phyloP scores from a whole-genome alignment of 2,797 vertebrate species.

The Eutrigla gurnardus region DNA sequence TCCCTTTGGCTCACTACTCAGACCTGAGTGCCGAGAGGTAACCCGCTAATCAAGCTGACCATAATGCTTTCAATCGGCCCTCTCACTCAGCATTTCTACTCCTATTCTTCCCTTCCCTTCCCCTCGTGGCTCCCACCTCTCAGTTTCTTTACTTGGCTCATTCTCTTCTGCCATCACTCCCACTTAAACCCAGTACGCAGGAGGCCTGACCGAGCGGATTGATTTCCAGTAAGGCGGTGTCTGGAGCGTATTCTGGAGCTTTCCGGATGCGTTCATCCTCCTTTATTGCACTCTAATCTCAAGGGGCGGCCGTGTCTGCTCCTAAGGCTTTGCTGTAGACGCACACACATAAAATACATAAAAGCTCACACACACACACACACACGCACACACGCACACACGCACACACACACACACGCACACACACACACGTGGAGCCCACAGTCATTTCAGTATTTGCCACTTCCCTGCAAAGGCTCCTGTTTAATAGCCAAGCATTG shows the following conservation, averaged over 20 bases:
- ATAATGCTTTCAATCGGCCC: constrained; percentile 64
- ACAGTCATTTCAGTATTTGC: constrained; percentile 50
- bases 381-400: constrained; percentile 31
- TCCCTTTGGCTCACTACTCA: constrained; percentile 44
- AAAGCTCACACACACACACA: constrained; percentile 37
- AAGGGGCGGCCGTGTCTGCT: constrained; percentile 67
- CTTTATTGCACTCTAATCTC: constrained; percentile 83
- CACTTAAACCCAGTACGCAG: constrained; percentile 73
- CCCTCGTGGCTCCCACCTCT: neutral
- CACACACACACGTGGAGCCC: constrained; percentile 35
- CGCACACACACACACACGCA: constrained; percentile 33
- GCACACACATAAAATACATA: constrained; percentile 48
- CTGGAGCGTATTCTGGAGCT: constrained; percentile 72
- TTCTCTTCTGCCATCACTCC: constrained; percentile 69
- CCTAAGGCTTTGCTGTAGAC: constrained; percentile 66
- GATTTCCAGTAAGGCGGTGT: constrained; percentile 82
- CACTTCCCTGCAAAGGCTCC: constrained; percentile 49
- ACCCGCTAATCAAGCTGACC: constrained; percentile 49
- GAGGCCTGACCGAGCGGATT: constrained; percentile 74
- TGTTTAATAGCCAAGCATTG: constrained; percentile 55
- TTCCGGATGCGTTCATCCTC: constrained; percentile 77
- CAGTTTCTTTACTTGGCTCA: constrained; percentile 56
- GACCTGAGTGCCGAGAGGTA: constrained; percentile 49
- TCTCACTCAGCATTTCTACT: constrained; percentile 40
- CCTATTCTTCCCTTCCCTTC: constrained; percentile 18